Conservation (phyloP, 2,113 vertebrate genomes). For the Menidia beryllina region DNA sequence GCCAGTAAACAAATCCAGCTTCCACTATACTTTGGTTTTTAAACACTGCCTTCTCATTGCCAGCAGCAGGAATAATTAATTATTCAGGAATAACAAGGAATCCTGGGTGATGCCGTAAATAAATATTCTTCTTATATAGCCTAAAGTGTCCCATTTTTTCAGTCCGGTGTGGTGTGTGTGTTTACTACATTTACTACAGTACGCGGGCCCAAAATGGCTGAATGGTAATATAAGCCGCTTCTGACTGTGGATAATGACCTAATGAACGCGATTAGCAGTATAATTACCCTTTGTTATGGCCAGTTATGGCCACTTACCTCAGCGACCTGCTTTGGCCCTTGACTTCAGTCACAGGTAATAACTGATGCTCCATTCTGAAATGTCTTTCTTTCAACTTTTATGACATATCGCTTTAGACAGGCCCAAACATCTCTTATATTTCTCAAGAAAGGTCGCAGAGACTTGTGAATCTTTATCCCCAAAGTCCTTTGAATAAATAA, state of each 20-base stretch:
- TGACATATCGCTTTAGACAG: conserved; percentile 47
- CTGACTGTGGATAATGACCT: conserved; percentile 14
- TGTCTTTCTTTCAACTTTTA: conserved; percentile 11
- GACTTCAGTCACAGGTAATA: background rate
- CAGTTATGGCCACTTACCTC: conserved; percentile 1
- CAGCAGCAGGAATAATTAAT: background rate
- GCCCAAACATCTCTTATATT: too few species aligned
- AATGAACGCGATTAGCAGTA: conserved; percentile 37
- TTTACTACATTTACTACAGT: too few species aligned
- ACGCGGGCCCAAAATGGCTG: conserved; percentile 1
- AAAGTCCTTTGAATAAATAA: conserved; percentile 23
- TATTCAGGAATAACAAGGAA: background rate
- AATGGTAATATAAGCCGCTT: background rate
- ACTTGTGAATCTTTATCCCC: conserved; percentile 38
- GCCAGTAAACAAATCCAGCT: conserved; percentile 12
- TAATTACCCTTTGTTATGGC: conserved; percentile 13
- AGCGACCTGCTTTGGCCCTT: background rate
- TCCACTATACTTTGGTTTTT: background rate
- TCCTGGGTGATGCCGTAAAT: too few species aligned
- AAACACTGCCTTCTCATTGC: background rate
- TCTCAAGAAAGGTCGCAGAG: conserved; percentile 54
- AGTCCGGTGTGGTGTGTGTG: too few species aligned
- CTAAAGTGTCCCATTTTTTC: too few species aligned
- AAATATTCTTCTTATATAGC: background rate
- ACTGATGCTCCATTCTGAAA: background rate